Evolutionary conservation across 2,888 invertebrate species (phyloP).

Genomic region (Rhagonycha fulva): DNA sequence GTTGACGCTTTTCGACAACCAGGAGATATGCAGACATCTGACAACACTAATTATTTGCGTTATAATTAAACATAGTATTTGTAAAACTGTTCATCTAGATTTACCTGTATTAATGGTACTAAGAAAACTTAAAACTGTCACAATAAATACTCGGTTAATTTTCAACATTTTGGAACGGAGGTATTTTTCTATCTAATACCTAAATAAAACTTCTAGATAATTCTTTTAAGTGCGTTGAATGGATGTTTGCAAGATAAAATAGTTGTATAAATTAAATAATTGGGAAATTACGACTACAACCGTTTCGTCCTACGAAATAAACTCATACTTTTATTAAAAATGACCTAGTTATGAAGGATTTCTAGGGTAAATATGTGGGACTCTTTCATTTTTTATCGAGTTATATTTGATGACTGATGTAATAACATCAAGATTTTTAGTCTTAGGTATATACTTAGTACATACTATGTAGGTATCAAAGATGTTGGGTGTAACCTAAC

Average conservation of each 20-base stretch:
- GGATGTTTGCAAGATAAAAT: slow-evolving; percentile 1
- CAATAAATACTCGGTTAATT: background rate
- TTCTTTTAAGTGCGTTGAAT: slow-evolving; percentile 1
- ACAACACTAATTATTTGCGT: background rate
- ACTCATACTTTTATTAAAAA: slow-evolving; percentile 3
- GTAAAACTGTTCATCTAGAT: background rate
- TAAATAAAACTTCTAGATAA: background rate
- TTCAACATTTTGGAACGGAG: background rate
- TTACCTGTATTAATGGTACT: background rate
- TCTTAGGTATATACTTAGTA: background rate
- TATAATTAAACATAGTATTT: background rate
- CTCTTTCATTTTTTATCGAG: background rate
- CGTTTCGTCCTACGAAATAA: slow-evolving; percentile 3
- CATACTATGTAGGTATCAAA: background rate
- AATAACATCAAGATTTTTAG: background rate
- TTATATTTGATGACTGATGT: background rate
- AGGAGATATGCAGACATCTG: slow-evolving; percentile 54
- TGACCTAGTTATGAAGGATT: slow-evolving; percentile 2
- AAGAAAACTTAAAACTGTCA: background rate
- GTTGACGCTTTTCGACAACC: slow-evolving; percentile 80
- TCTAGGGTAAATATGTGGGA: background rate
- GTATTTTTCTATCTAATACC: background rate
- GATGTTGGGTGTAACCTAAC: background rate
- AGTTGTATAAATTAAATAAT: slow-evolving; percentile 4
- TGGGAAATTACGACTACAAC: slow-evolving; percentile 2